A percentile compares a stretch with the other conserved stretches of the same genome.
Conservation (phyloP, 1,140 invertebrate species). For the Calliphora vicina region DNA sequence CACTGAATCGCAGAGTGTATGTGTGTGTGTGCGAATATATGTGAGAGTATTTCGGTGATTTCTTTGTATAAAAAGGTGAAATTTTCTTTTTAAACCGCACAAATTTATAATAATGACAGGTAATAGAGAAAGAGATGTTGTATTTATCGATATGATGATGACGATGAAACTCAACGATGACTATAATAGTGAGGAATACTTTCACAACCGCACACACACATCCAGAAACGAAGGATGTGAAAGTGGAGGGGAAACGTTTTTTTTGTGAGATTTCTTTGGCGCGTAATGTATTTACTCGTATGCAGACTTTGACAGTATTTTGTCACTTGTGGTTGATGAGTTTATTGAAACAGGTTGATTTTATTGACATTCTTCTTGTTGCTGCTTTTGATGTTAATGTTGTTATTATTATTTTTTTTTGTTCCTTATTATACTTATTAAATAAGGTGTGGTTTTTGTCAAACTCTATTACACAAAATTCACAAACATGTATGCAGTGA, state of each 20-base stretch:
- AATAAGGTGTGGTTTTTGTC: neutral
- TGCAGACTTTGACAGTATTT: neutral
- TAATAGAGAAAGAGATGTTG: neutral
- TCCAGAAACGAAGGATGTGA: neutral
- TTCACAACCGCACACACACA: neutral
- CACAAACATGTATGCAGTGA: neutral
- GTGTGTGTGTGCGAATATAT: neutral
- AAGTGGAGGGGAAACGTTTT: neutral
- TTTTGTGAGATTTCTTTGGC: too few species aligned
- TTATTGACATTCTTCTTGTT: neutral
- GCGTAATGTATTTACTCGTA: neutral
- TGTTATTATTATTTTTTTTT: neutral
- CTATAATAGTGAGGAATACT: neutral
- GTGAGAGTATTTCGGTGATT: neutral
- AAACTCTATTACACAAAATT: neutral
- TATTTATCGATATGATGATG: neutral
- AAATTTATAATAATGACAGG: constrained; percentile 5
- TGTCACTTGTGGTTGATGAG: constrained; percentile 12
- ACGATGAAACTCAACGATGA: neutral
- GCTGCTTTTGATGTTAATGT: neutral
- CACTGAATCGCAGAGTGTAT: too few species aligned
- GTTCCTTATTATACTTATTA: neutral
- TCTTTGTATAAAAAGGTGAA: neutral
- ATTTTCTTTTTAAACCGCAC: constrained; percentile 8
- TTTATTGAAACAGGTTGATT: constrained; percentile 16